Evolutionary conservation across 2,797 vertebrate species (phyloP).

Genomic region (Siniperca undulata): DNA sequence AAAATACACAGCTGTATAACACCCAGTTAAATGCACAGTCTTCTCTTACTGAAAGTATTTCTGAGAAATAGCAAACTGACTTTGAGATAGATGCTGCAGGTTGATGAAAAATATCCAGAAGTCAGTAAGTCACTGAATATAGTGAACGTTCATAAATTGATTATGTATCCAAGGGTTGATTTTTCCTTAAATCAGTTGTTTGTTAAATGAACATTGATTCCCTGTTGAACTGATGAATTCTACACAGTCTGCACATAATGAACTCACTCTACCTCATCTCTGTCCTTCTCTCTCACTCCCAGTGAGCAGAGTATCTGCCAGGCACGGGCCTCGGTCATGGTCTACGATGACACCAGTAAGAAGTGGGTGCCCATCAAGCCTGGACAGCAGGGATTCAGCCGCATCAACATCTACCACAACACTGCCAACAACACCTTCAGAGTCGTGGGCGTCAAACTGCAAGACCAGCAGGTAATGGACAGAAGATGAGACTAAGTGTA

Average conservation of each 20-base stretch:
- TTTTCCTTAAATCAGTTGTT: background rate
- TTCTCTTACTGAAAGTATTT: background rate
- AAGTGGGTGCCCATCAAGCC: slow-evolving; percentile 99
- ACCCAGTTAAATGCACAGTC: background rate
- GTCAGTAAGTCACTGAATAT: background rate
- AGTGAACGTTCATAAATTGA: background rate
- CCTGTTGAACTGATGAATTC: background rate
- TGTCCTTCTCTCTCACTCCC: slow-evolving; percentile 1
- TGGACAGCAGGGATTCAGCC: slow-evolving; percentile 98
- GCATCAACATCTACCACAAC: slow-evolving; percentile 99
- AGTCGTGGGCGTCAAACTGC: slow-evolving; percentile 97
- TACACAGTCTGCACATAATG: background rate
- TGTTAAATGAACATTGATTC: slow-evolving; percentile 7
- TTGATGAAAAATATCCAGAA: background rate
- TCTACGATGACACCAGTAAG: slow-evolving; percentile 99
- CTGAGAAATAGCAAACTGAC: background rate
- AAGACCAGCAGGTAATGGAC: slow-evolving; percentile 93
- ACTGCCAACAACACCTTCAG: slow-evolving; percentile 87
- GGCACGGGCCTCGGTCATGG: slow-evolving; percentile 98
- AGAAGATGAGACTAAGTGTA: background rate
- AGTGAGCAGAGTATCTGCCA: slow-evolving; percentile 99
- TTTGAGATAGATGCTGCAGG: background rate
- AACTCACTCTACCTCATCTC: background rate
- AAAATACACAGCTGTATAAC: background rate
- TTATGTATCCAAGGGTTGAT: background rate